Evolutionary conservation across 2,113 vertebrate genomes (phyloP).

Genomic region (Neolamprologus ventralis): DNA sequence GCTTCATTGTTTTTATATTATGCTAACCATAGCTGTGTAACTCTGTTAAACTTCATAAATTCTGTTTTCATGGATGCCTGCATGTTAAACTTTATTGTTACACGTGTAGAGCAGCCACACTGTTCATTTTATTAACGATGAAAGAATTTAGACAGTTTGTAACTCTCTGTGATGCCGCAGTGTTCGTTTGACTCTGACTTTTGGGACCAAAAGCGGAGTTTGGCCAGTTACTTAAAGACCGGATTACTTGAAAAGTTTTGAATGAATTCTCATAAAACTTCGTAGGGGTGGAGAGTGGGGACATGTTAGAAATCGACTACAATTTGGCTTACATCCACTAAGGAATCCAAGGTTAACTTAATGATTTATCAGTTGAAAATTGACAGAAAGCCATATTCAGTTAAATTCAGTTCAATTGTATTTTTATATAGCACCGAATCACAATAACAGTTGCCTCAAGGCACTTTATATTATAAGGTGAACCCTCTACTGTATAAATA

Average conservation of each 20-base stretch:
- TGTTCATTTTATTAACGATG: not conserved
- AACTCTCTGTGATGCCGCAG: not conserved
- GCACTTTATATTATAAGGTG: not conserved
- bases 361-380: not conserved
- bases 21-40: not conserved
- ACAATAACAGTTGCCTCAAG: not conserved
- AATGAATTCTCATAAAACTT: not conserved
- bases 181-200: not conserved
- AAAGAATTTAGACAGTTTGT: not conserved
- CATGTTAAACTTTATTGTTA: not conserved
- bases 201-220: not conserved
- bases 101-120: not conserved
- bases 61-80: not conserved
- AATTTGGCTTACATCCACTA: not conserved
- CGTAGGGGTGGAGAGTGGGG: not conserved
- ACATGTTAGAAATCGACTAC: not conserved
- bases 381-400: not conserved
- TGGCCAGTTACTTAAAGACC: not conserved
- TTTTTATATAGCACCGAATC: not conserved
- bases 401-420: not conserved
- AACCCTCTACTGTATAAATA: not conserved
- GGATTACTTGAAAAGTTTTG: not conserved
- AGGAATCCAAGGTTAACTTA: not conserved
- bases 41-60: not conserved
- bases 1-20: not conserved